Evolutionary conservation across 2,888 invertebrate species (phyloP).

Genomic region (Trilocha varians): DNA sequence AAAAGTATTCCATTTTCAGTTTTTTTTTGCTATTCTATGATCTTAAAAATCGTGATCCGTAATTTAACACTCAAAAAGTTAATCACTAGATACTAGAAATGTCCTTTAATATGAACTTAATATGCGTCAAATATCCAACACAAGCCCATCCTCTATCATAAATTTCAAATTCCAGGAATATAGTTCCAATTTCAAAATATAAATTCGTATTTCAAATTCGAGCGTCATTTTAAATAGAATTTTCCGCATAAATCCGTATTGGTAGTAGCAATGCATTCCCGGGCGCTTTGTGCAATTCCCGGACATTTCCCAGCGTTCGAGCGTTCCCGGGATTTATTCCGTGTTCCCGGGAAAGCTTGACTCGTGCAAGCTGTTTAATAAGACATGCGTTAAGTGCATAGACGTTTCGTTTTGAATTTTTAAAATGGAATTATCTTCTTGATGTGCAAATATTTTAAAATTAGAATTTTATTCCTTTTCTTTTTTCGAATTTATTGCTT

Average conservation of each 20-base stretch:
- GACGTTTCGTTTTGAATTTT: conserved; percentile 11
- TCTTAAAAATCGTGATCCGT: no score
- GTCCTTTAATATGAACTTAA: no score
- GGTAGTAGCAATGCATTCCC: conserved; percentile 43
- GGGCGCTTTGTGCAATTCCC: conserved; percentile 30
- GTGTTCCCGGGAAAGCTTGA: conserved; percentile 20
- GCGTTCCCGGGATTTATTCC: conserved; percentile 32
- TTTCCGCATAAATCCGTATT: conserved; percentile 35
- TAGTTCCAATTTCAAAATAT: neutral
- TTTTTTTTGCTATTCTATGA: no score
- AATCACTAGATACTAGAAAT: no score
- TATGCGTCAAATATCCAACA: no score
- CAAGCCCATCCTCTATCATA: no score
- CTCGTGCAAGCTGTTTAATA: conserved; percentile 13
- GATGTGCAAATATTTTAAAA: no score
- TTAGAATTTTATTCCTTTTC: no score
- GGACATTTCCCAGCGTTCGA: conserved; percentile 25
- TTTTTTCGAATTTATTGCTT: no score
- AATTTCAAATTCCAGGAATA: neutral
- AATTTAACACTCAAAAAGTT: no score
- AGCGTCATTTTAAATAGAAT: conserved; percentile 27
- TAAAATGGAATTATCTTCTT: no score
- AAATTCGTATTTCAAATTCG: conserved; percentile 18
- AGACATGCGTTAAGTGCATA: conserved; percentile 9
- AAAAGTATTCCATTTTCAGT: no score